Conservation (phyloP, 2,797 vertebrate genomes). For the Forpus xanthops region DNA sequence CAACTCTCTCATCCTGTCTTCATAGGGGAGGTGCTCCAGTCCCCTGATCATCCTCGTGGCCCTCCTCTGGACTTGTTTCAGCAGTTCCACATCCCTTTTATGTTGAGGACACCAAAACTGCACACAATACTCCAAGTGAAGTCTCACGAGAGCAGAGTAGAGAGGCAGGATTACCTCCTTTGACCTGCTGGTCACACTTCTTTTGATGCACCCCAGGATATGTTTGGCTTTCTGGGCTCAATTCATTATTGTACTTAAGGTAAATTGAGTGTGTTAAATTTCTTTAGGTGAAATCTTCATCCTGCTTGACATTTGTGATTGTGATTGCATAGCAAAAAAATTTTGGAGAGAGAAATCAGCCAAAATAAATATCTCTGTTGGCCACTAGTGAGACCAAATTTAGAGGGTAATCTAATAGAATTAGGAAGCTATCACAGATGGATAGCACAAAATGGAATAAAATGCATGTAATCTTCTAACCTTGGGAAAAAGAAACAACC, state of each 20-base stretch:
- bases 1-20: too few species aligned
- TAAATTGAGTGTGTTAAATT: conserved; percentile 1
- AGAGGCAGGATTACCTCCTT: too few species aligned
- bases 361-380: background rate
- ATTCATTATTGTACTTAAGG: background rate
- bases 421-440: background rate
- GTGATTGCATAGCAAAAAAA: background rate
- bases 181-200: too few species aligned
- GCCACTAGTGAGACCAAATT: background rate
- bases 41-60: too few species aligned
- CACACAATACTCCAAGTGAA: too few species aligned
- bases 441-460: background rate
- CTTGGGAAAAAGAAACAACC: background rate
- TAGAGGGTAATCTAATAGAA: background rate
- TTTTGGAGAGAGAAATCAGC: background rate
- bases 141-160: too few species aligned
- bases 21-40: too few species aligned
- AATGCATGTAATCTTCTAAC: background rate
- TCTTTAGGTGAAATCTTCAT: background rate
- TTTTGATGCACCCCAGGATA: too few species aligned
- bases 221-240: too few species aligned
- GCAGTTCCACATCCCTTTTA: too few species aligned
- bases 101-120: too few species aligned
- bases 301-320: background rate
- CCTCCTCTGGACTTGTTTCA: too few species aligned